Evolutionary conservation across 2,888 invertebrate genomes (phyloP).

Genomic region (Volucella zonaria): DNA sequence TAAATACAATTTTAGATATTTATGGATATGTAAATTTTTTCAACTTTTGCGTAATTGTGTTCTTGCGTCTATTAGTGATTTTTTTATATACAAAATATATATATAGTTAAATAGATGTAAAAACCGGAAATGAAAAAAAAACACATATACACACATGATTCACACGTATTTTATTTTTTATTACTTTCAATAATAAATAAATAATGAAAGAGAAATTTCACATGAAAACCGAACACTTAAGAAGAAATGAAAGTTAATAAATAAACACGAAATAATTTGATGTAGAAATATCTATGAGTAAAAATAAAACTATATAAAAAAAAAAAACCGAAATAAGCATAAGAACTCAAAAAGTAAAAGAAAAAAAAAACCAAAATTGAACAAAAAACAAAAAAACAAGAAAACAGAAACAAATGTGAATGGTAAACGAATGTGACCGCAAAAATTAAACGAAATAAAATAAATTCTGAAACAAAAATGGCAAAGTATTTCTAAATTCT

Average conservation of each 20-base stretch:
- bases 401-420: constrained; percentile 21
- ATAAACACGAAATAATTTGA: constrained; percentile 48
- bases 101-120: constrained; percentile 58
- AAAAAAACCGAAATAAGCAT: constrained; percentile 16
- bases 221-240: constrained; percentile 14
- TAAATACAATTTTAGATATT: constrained; percentile 45
- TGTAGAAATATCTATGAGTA: constrained; percentile 59
- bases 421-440: constrained; percentile 46
- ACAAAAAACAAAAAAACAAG: background rate
- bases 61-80: constrained; percentile 50
- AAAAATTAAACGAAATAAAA: constrained; percentile 68
- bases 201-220: constrained; percentile 31
- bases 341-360: constrained; percentile 4
- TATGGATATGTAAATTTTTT: constrained; percentile 57
- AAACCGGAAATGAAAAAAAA: constrained; percentile 8
- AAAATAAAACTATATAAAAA: constrained; percentile 31
- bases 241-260: constrained; percentile 7
- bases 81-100: constrained; percentile 55
- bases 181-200: constrained; percentile 67
- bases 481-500: background rate
- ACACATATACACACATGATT: constrained; percentile 55
- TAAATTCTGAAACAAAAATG: constrained; percentile 43
- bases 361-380: constrained; percentile 3
- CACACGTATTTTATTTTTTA: constrained; percentile 68
- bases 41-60: constrained; percentile 48